Base-by-base conservation (phyloP, 2,113 vertebrate species). In the Gobius niger region DNA sequence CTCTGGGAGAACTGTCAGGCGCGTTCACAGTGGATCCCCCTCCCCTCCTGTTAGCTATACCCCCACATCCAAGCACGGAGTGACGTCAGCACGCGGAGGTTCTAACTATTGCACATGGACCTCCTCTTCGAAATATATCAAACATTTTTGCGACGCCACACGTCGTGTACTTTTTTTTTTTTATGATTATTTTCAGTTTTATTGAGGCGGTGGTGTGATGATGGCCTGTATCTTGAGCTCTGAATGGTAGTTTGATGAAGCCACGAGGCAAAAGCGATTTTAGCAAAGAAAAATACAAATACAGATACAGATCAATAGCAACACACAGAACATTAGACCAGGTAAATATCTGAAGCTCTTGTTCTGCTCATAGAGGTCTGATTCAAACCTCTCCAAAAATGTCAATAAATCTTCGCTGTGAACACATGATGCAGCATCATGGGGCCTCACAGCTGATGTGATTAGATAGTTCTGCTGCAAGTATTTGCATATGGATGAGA, bases 31-130 rank as follows among this genome's bases (percentile, higher is more conserved):
- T 66, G 15, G 60, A 60, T n/a, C 52, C 14, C 67, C 69, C 46
- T 63, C 68, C 57, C 46, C 57, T 44, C 44, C 41, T 56, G 59
- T 49, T 67, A 34, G 24, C 24, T 34, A 34, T 34, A 50, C 73
- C 68, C 61, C 52, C 54, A 47, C 68, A 47, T 60, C 41, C 77
- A 44, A 67, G 49, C 52, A 47, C 61, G 67, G 72, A 14, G 79
- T 91, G 89, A 93, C 92, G 92, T 93, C 87, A 91, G 72, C 67
- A 80, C 67, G 77, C 80, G 84, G 81, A 83, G 64, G 81, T 89
- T 85, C 44, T 82, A 88, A 84, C 85, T 81, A 70, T 64, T 82
- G 74, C 75, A 18, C 52, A 56, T 44, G 63, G 2, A 14, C 40
- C 51, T 2, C 5, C 7, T 47, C 12, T 70, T 52, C 24, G 71